These are phyloP conservation scores for Chrosomus eos DNA, from an alignment of 2,797 vertebrate genomes.

Conservation along the genomic window DNA sequence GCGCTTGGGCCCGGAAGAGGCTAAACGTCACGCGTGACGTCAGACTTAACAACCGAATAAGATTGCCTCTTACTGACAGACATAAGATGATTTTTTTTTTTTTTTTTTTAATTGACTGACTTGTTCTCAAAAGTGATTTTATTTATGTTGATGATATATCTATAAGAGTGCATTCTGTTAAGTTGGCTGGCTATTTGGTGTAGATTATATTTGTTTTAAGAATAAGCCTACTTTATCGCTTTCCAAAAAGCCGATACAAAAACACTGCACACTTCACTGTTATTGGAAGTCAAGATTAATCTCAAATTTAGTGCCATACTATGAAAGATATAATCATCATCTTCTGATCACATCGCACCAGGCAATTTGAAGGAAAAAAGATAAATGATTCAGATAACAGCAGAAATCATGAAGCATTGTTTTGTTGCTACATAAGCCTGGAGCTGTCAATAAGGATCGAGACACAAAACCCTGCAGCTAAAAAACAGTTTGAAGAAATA, in stretches of 20 bases:
- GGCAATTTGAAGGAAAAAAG: background rate
- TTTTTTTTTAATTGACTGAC: background rate
- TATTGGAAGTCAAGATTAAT: constrained; percentile 28
- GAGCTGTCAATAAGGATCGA: constrained; percentile 3
- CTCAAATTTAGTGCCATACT: background rate
- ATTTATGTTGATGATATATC: background rate
- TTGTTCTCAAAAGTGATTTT: too few species aligned
- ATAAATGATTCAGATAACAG: constrained; percentile 20
- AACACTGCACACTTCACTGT: background rate
- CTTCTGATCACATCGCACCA: constrained; percentile 4
- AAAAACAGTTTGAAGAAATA: constrained; percentile 5
- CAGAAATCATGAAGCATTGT: constrained; percentile 18
- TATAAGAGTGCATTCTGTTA: background rate
- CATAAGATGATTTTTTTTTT: background rate
- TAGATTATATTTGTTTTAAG: background rate
- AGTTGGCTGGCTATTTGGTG: background rate
- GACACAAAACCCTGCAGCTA: constrained; percentile 4
- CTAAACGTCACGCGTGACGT: too few species aligned
- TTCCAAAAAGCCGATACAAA: background rate
- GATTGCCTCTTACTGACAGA: background rate
- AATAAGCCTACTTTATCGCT: background rate
- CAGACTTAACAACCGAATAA: too few species aligned
- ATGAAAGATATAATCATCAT: background rate
- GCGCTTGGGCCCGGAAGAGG: too few species aligned
- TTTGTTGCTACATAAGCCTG: constrained; percentile 10